Conservation (phyloP, 2,888 invertebrate species). For the Caenorhabditis afra region DNA sequence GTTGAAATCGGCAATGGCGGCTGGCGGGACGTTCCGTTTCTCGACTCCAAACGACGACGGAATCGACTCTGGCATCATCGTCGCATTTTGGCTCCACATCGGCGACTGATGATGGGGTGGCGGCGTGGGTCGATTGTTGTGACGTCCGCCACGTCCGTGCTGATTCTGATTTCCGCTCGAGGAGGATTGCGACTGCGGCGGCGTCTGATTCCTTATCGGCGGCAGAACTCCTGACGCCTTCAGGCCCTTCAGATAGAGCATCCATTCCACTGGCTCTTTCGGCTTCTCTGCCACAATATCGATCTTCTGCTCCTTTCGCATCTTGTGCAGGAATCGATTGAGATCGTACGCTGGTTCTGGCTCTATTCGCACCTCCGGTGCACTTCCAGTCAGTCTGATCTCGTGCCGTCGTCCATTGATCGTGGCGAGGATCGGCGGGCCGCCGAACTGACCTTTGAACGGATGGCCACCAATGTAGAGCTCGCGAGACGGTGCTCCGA, state of each 20-base stretch:
- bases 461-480: slow-evolving; percentile 91
- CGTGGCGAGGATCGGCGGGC: slow-evolving; percentile 88
- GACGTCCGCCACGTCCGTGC: slow-evolving; percentile 44
- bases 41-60: slow-evolving; percentile 29
- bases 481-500: slow-evolving; percentile 94
- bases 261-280: slow-evolving; percentile 40
- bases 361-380: slow-evolving; percentile 94
- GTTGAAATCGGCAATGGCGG: slow-evolving; percentile 75
- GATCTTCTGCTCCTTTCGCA: slow-evolving; percentile 57
- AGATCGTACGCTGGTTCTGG: slow-evolving; percentile 87
- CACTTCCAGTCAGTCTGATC: slow-evolving; percentile 90
- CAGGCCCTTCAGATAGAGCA: slow-evolving; percentile 46
- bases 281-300: slow-evolving; percentile 51
- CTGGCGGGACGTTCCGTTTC: slow-evolving; percentile 81
- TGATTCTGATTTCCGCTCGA: slow-evolving; percentile 9
- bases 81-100: not conserved
- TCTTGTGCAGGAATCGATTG: slow-evolving; percentile 65
- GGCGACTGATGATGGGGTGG: not conserved
- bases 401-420: slow-evolving; percentile 88
- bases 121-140: slow-evolving; percentile 33
- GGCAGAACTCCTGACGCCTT: slow-evolving; percentile 29
- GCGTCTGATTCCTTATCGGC: slow-evolving; percentile 4
- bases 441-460: slow-evolving; percentile 89
- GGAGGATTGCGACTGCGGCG: slow-evolving; percentile 8
- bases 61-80: slow-evolving; percentile 1